Conservation (phyloP, 2,113 vertebrate genomes). For the Phrynosoma platyrhinos region DNA sequence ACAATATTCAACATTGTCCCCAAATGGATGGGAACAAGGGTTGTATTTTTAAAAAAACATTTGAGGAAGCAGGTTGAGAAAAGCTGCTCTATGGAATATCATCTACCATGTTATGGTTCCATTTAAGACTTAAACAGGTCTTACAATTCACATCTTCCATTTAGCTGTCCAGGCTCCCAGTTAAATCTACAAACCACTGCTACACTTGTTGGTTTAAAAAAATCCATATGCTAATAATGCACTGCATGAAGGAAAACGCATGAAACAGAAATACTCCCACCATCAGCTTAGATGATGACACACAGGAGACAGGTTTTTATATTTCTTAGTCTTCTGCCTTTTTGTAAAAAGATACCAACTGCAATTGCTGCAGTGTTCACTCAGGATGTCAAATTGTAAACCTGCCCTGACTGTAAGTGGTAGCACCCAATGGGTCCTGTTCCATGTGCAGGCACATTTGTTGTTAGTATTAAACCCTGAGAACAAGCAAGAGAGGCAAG, state of each 20-base stretch:
- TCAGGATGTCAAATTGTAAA: background rate
- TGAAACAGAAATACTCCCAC: background rate
- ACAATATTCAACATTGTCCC: too few species aligned
- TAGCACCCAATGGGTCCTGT: background rate
- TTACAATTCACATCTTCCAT: background rate
- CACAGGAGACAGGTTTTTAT: background rate
- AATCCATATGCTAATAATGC: background rate
- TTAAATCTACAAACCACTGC: background rate
- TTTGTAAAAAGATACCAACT: background rate
- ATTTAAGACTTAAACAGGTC: too few species aligned
- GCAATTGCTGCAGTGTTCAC: background rate
- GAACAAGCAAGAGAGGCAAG: background rate
- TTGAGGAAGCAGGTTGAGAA: background rate
- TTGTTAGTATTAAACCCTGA: too few species aligned
- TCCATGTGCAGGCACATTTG: background rate
- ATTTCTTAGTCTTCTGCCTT: background rate
- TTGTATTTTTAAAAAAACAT: too few species aligned
- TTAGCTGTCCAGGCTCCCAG: background rate
- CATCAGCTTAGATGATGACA: background rate
- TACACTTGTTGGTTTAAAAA: background rate
- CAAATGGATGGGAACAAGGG: too few species aligned
- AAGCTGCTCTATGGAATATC: background rate
- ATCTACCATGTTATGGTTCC: background rate
- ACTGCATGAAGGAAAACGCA: background rate
- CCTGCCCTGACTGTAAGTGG: background rate